Base-by-base conservation (phyloP, 2,888 invertebrate genomes). In the Lobophora halterata region DNA sequence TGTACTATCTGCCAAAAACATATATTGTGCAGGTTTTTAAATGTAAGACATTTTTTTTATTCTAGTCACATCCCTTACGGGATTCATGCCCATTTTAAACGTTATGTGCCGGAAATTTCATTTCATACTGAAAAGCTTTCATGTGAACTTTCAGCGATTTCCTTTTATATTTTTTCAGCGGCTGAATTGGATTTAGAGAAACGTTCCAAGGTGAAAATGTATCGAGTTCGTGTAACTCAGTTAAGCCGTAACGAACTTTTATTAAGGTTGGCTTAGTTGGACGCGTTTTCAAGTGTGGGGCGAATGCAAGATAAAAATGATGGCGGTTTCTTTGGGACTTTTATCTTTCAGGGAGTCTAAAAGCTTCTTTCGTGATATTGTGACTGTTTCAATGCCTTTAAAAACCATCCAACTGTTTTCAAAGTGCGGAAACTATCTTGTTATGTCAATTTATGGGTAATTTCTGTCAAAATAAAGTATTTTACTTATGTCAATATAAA, bases 71-170 rank as follows among this genome's bases (percentile, higher is more conserved):
- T 10, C 43, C 34, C 49, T 39, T 53, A 43, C 45, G 45, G 55
- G 53, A 47, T 51, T 58, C 52, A 49, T 49, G 52, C 37, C 26
- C 45, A 49, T 41, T 58, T 55, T 52, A 56, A 59, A 54, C 50
- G 55, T 30, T 50, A 43, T 49, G 44, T 52, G 37, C 42, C 44
- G 41, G 16, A 37, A 49, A 49, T 51, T 50, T 50, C 34, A 52
- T 54, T 52, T 50, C 45, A 52, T 55, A n/a, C 40, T 36, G 39
- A 47, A 50, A n/a, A 49, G 50, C 39, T 46, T 52, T 49, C 49
- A 51, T 51, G 48, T 49, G 42, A 51, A 47, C 49, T 49, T 49
- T 40, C 35, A 29, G 35, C 38, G 49, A 43, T 53, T 52, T 46
- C 42, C 48, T 49, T 49, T 52, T 32, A 33, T 46, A 34, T 45